Conservation (phyloP, 2,113 vertebrate species). For the Lagenorhynchus albirostris region DNA sequence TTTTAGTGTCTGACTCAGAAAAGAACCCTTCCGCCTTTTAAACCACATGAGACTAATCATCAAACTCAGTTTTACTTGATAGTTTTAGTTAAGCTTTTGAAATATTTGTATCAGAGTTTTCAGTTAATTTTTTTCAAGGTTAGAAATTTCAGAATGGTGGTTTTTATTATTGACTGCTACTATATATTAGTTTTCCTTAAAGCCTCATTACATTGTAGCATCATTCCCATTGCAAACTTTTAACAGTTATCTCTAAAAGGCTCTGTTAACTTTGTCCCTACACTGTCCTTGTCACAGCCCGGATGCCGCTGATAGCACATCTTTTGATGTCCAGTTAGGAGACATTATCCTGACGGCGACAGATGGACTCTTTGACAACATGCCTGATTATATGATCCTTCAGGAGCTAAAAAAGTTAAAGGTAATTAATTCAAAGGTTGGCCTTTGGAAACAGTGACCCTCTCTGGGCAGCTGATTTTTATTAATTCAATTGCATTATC, state of each 20-base stretch:
- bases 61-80: neutral
- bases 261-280: neutral
- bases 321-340: constrained; percentile 97
- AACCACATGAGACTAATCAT: neutral
- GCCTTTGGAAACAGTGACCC: neutral
- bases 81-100: constrained; percentile 33
- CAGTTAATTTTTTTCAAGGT: neutral
- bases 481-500: neutral
- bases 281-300: constrained; percentile 84
- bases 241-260: neutral
- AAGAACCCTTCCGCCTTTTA: neutral
- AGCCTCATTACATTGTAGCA: neutral
- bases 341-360: constrained; percentile 98
- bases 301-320: constrained; percentile 95
- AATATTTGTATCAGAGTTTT: neutral
- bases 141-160: neutral
- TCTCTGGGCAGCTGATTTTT: neutral
- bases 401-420: constrained; percentile 98
- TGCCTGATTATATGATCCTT: constrained; percentile 99
- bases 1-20: constrained; percentile 24
- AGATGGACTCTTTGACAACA: constrained; percentile 98
- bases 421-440: constrained; percentile 77
- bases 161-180: neutral
- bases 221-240: neutral
- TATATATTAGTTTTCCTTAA: neutral